Evolutionary conservation across 2,797 vertebrate genomes (phyloP), one percentile per base, ranked within the genome.

Genomic region (Hybognathus amarus): DNA sequence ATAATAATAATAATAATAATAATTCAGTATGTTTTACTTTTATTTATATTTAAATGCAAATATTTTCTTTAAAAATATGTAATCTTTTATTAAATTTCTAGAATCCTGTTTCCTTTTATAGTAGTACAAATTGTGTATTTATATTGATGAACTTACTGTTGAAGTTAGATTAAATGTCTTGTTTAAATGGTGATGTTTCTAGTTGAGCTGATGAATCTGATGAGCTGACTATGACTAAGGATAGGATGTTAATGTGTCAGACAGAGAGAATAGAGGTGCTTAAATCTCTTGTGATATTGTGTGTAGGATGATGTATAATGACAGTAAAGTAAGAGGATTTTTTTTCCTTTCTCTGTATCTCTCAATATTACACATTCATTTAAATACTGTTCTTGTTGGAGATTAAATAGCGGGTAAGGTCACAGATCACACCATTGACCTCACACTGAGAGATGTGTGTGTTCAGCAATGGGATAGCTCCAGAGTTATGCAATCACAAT

Each of bases 281-380:
- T 54, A 67, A 79, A 79, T 79, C 20, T 79, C 20, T 79, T 52
- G 38, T 33, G 42, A 66, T 66, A 30, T 27, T 45, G 61, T 77
- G 74, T 38, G 40, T 78, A n/a, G 42, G 27, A 66, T 66, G 61
- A 66, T 66, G 42, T 36, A n/a, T n/a, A 66, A 78, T 36, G 20
- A n/a, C 6, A 3, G 20, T 13, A n/a, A 66, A 78, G 36, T 11
- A 15, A 33, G 3, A 64, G 3, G 6, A 63, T 63, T 63, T 63
- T 1, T 33, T 12, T 45, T 10, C 17, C 10, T 63, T 40, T 54
- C 47, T 18, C 77, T 66, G 67, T 67, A 33, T 59, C 22, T 27
- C 11, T 24, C 12, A 1, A 56, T 78, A 76, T 42, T 61, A 9
- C 42, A 11, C 8, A 15, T 15, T 50, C n/a, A 80, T 80, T 80